Evolutionary conservation across 2,113 vertebrate species (phyloP).

Genomic region (Sylvilagus bachmani): DNA sequence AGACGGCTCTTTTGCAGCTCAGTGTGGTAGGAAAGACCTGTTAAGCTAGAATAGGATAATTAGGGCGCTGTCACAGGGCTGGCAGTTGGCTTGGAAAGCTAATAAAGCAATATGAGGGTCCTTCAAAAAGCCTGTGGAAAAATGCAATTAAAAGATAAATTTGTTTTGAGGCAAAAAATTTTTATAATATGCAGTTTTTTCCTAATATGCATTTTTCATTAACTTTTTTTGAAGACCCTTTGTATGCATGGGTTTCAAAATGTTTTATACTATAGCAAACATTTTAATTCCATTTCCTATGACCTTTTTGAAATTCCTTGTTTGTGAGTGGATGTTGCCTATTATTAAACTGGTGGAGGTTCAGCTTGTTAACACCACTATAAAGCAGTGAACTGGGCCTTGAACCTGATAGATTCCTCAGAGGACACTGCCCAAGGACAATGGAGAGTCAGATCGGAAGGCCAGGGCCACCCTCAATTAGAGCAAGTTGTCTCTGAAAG

Average conservation of each 20-base stretch:
- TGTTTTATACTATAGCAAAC: no score
- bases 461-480: neutral
- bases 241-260: no score
- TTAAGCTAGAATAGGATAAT: neutral
- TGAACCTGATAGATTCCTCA: neutral
- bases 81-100: neutral
- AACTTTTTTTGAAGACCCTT: no score
- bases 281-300: no score
- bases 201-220: no score
- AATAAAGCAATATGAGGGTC: neutral
- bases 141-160: no score
- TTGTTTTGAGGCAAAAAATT: no score
- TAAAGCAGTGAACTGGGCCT: neutral
- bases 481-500: neutral
- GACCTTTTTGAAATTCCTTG: no score
- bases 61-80: neutral
- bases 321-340: neutral
- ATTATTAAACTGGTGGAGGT: neutral
- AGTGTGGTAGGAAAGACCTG: neutral
- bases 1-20: neutral
- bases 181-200: no score
- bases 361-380: neutral
- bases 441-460: neutral
- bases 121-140: no score
- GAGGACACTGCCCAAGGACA: neutral